Conservation (phyloP, 1,140 invertebrate species). For the Pogonus chalceus region DNA sequence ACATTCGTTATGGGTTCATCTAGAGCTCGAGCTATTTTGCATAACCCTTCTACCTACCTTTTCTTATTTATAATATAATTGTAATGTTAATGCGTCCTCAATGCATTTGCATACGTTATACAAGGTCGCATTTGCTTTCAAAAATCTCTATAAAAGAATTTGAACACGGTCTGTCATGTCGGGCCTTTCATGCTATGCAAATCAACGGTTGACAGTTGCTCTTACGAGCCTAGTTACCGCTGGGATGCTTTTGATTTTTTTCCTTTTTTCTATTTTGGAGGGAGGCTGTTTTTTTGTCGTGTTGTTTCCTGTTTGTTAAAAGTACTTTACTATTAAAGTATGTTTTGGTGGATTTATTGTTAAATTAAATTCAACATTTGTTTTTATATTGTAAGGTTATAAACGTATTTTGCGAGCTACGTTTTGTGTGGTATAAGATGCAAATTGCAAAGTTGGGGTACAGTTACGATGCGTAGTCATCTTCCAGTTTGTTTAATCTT, state of each 20-base stretch:
- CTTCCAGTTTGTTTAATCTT: slow-evolving; percentile 11
- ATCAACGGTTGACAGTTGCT: not conserved
- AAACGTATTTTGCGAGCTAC: slow-evolving; percentile 7
- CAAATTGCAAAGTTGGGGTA: not conserved
- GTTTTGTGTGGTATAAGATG: slow-evolving; percentile 3
- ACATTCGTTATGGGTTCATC: not conserved
- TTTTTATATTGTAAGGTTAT: too few species aligned
- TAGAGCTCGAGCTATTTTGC: not conserved
- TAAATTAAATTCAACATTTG: too few species aligned
- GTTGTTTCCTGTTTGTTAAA: too few species aligned
- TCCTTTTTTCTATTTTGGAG: too few species aligned
- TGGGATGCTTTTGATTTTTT: too few species aligned
- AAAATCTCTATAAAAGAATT: not conserved
- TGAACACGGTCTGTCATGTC: not conserved
- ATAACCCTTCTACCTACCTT: not conserved
- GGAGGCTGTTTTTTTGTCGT: too few species aligned
- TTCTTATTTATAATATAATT: not conserved
- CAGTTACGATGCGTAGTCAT: slow-evolving; percentile 1
- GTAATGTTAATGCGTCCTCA: not conserved
- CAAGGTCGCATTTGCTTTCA: not conserved
- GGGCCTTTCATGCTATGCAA: not conserved
- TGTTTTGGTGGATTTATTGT: too few species aligned
- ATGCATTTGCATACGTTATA: not conserved
- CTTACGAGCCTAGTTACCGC: not conserved
- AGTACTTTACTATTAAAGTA: too few species aligned